Evolutionary conservation across 1,140 invertebrate species (phyloP), one percentile per base, ranked within the genome.

Genomic region (Epicauta chinensis): DNA sequence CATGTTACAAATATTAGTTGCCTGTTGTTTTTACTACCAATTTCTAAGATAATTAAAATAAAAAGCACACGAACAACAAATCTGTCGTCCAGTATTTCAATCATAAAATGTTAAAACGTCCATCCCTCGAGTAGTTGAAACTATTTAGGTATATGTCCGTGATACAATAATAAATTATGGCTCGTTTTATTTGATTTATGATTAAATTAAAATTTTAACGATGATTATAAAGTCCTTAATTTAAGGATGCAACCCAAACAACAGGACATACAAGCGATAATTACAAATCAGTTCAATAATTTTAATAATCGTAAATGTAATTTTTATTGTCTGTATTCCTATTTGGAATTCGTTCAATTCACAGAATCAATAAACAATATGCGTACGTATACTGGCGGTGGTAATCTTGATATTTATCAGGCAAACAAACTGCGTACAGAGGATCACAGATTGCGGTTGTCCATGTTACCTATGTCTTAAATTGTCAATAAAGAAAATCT

Each of bases 401-500:
- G 23, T 35, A 49, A 40, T 51, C 49, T 43, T 48, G 58, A 59
- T 59, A 53, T 56, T 50, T 57, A 56, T 56, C 58, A 34, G 13
- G 30, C 3, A 56, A 60, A 60, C 52, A 60, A 57, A 60, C 55
- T 60, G 50, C 58, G 51, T 60, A 49, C 37, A 52, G 36, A 40
- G 39, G 37, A 16, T 34, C 55, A 16, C 32, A 48, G 52, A 59
- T 55, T 42, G 51, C 50, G 15, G 38, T 57, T 49, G 39, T 39
- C 52, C 38, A 42, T 56, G 45, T 53, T 23, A 56, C 43, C 47
- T 7, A 23, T 23, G 30, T 56, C 55, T 57, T 60, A 57, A 60
- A 60, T 60, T 60, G 55, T 57, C 58, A 54, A 57, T 57, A 52
- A 57, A 50, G 51, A 40, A 48, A 59, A 61, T 59, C 59, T 59